Conservation (phyloP, 2,797 vertebrate species). For the Gila robusta region DNA sequence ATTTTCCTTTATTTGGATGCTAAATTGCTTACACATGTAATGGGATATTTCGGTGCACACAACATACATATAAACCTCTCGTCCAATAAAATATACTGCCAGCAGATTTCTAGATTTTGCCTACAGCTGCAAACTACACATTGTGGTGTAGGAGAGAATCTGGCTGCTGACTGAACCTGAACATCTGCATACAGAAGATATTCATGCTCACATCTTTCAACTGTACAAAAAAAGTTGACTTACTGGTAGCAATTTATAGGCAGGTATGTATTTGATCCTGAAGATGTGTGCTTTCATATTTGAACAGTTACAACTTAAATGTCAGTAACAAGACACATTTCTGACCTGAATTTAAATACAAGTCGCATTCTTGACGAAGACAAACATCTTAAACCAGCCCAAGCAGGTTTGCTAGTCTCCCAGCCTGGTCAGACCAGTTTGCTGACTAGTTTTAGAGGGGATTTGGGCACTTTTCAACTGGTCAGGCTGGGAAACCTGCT, state of each 20-base stretch:
- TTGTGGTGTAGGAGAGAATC: constrained; percentile 32
- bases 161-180: background rate
- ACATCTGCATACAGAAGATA: constrained; percentile 34
- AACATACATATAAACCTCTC: constrained; percentile 72
- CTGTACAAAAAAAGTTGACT: background rate
- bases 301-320: background rate
- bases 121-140: constrained; percentile 58
- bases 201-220: constrained; percentile 22
- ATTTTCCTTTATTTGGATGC: constrained; percentile 74
- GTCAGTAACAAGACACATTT: background rate
- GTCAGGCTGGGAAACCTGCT: background rate
- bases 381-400: background rate
- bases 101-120: constrained; percentile 62
- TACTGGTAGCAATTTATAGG: constrained; percentile 37
- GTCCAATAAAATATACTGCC: constrained; percentile 66
- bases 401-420: background rate
- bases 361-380: background rate
- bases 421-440: background rate
- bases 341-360: constrained; percentile 11
- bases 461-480: background rate
- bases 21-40: constrained; percentile 78
- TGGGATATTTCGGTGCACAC: constrained; percentile 72
- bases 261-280: constrained; percentile 11
- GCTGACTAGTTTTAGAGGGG: background rate
- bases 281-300: constrained; percentile 3